Evolutionary conservation across 2,797 vertebrate species (phyloP).

Genomic region (Lacerta bilineata): DNA sequence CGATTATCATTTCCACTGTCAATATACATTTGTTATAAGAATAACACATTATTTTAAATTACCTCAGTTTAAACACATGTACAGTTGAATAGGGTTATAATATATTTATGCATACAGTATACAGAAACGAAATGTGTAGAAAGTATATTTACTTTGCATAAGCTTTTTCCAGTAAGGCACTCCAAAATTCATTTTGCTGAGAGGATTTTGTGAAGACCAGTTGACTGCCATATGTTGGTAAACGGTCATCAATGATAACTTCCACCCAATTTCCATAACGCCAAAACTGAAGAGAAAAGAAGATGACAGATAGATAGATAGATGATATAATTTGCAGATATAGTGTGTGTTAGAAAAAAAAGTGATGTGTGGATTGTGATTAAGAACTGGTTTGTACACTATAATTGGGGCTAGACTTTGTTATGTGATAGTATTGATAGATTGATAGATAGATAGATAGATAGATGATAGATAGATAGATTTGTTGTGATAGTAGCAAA

Average conservation of each 20-base stretch:
- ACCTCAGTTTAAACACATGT: neutral
- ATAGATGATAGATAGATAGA: too few species aligned
- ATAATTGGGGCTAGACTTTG: neutral
- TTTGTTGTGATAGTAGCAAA: neutral
- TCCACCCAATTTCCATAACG: slow-evolving; percentile 98
- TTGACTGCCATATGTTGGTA: slow-evolving; percentile 96
- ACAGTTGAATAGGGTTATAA: neutral
- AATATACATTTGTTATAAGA: neutral
- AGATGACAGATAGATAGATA: too few species aligned
- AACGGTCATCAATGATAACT: slow-evolving; percentile 94
- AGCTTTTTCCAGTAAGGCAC: slow-evolving; percentile 90
- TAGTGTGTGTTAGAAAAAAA: neutral
- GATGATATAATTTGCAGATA: neutral
- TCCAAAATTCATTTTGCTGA: slow-evolving; percentile 97
- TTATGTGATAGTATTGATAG: neutral
- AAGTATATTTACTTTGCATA: slow-evolving; percentile 86
- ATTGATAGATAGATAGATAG: too few species aligned
- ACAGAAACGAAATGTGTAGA: neutral
- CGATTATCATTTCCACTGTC: too few species aligned
- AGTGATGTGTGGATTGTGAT: neutral
- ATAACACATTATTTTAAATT: neutral
- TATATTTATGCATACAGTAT: neutral
- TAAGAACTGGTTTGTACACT: neutral
- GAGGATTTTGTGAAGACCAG: slow-evolving; percentile 98
- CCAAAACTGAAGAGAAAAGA: slow-evolving; percentile 88